A percentile compares a stretch with the other conserved stretches of the same genome.
These are phyloP conservation scores for Syrista parreyssii DNA, from an alignment of 2,888 invertebrate genomes.

Conservation along the genomic window DNA sequence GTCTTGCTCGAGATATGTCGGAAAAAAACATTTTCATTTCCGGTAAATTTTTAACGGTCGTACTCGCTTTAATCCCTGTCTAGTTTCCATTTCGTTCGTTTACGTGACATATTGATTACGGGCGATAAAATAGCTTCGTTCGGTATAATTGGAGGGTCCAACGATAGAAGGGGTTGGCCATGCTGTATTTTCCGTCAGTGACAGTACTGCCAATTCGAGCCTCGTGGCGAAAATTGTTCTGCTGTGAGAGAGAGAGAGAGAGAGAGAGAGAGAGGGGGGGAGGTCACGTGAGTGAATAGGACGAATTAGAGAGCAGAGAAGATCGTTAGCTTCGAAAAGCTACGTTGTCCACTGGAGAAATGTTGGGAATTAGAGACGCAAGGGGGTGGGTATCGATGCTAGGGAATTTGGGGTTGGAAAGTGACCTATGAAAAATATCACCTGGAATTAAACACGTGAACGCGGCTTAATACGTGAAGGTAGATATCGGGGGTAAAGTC, in stretches of 20 bases:
- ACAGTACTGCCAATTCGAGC: background rate
- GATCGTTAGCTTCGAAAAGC: background rate
- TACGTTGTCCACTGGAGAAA: background rate
- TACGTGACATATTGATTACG: slow-evolving; percentile 33
- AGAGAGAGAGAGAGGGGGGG: background rate
- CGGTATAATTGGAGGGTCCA: background rate
- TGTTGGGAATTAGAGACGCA: background rate
- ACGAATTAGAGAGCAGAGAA: background rate
- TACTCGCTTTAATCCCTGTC: slow-evolving; percentile 24
- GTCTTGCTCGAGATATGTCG: background rate
- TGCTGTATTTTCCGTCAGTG: background rate
- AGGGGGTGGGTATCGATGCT: background rate
- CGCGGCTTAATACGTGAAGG: background rate
- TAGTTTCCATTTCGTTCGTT: slow-evolving; percentile 29
- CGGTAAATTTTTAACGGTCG: background rate
- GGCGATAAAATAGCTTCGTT: background rate
- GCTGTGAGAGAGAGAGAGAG: background rate
- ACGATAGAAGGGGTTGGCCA: background rate
- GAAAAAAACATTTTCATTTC: background rate
- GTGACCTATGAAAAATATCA: background rate
- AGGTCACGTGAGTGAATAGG: background rate
- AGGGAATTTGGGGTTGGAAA: background rate
- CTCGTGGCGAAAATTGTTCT: background rate
- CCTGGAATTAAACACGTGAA: background rate
- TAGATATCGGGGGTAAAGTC: background rate